Evolutionary conservation across 2,113 vertebrate species (phyloP).

Genomic region (Pogonocichla stellata): DNA sequence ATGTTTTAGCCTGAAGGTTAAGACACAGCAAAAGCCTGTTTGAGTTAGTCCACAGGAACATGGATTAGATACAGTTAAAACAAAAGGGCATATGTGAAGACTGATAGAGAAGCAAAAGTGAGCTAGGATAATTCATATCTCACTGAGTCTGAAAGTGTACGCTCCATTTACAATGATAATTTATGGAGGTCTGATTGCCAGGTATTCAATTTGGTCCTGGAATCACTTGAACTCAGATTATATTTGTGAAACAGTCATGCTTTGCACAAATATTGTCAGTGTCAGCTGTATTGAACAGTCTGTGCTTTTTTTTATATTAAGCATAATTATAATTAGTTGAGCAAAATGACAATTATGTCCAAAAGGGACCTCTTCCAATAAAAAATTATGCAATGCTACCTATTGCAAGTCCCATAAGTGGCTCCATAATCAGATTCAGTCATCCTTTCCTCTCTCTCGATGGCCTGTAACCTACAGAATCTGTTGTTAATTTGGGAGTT

Average conservation of each 20-base stretch:
- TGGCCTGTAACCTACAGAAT: constrained; percentile 1
- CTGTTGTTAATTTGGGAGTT: constrained; percentile 19
- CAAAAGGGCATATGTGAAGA: neutral
- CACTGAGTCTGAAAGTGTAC: neutral
- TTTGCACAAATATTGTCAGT: constrained; percentile 41
- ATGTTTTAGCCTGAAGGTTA: neutral
- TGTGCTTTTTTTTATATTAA: neutral
- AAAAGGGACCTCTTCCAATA: constrained; percentile 2
- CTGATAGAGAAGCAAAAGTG: neutral
- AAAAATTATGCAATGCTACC: constrained; percentile 10
- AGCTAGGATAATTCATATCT: neutral
- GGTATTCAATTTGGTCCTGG: constrained; percentile 35
- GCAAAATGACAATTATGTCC: constrained; percentile 20
- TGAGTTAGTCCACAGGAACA: neutral
- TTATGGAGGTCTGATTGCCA: constrained; percentile 29
- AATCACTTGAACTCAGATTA: constrained; percentile 19
- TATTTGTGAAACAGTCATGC: constrained; percentile 11
- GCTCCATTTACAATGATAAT: neutral
- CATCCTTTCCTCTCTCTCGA: neutral
- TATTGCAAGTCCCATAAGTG: neutral
- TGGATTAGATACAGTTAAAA: neutral
- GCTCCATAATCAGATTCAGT: constrained; percentile 13
- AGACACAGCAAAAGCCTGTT: neutral
- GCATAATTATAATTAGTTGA: constrained; percentile 36
- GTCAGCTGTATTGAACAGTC: constrained; percentile 25